phyloP scores from a whole-genome alignment of 1,140 invertebrate species.

The Aricia agestis region DNA sequence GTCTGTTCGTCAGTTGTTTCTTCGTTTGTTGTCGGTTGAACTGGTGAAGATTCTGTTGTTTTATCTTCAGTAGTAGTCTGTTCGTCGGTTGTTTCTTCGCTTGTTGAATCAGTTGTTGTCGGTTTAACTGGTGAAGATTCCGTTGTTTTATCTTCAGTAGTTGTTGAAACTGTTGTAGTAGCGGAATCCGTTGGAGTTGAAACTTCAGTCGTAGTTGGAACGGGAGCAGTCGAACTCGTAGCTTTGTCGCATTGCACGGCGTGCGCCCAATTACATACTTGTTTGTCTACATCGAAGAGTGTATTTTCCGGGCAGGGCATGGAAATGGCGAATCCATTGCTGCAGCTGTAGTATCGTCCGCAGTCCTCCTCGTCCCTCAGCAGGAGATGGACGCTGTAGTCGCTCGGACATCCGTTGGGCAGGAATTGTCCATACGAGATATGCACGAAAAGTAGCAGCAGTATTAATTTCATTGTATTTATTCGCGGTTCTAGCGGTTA shows the following conservation, averaged over 20 bases:
- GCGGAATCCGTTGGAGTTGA: background rate
- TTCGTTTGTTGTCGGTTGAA: background rate
- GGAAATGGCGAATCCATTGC: background rate
- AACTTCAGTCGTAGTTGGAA: background rate
- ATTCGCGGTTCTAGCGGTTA: background rate
- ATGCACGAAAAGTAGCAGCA: background rate
- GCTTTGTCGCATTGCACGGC: background rate
- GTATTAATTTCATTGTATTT: background rate
- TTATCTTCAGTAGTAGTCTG: background rate
- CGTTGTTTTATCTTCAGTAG: background rate
- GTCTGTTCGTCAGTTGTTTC: background rate
- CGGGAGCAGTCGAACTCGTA: background rate
- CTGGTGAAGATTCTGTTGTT: background rate
- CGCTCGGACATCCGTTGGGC: background rate
- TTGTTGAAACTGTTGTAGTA: background rate
- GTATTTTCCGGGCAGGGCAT: slow-evolving; percentile 4
- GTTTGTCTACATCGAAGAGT: background rate
- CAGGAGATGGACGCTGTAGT: background rate
- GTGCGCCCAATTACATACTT: slow-evolving; percentile 2
- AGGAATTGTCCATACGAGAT: background rate
- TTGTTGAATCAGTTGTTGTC: slow-evolving; percentile 5
- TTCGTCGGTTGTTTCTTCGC: too few species aligned
- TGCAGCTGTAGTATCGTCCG: slow-evolving; percentile 5
- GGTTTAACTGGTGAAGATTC: background rate
- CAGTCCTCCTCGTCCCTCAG: background rate